Evolutionary conservation across 2,797 vertebrate genomes (phyloP).

Genomic region (Selene dorsalis): DNA sequence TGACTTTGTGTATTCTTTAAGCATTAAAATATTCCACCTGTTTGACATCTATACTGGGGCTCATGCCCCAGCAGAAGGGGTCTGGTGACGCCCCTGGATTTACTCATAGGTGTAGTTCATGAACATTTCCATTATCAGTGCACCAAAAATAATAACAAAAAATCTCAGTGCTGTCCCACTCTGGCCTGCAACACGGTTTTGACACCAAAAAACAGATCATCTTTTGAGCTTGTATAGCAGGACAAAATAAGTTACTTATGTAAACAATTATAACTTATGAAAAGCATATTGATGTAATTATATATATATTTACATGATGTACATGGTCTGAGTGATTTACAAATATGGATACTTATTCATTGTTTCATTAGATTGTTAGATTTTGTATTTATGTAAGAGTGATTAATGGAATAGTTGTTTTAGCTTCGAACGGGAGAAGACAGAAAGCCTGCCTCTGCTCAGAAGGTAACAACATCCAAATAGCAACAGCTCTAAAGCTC

Average conservation of each 20-base stretch:
- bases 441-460: neutral
- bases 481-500: neutral
- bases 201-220: neutral
- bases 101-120: no score
- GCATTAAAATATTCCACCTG: no score
- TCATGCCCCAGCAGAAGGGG: no score
- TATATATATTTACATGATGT: neutral
- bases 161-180: neutral
- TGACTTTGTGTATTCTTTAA: no score
- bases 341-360: neutral
- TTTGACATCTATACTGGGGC: no score
- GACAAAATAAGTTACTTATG: neutral
- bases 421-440: neutral
- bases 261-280: neutral
- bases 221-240: neutral
- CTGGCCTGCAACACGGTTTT: neutral
- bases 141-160: neutral
- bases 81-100: no score
- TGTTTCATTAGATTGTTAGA: neutral
- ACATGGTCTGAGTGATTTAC: neutral
- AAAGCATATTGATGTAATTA: no score
- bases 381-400: neutral
- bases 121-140: no score
- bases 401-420: neutral
- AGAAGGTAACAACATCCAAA: neutral